phyloP scores from a whole-genome alignment of 2,888 invertebrate species.

The Tyria jacobaeae region DNA sequence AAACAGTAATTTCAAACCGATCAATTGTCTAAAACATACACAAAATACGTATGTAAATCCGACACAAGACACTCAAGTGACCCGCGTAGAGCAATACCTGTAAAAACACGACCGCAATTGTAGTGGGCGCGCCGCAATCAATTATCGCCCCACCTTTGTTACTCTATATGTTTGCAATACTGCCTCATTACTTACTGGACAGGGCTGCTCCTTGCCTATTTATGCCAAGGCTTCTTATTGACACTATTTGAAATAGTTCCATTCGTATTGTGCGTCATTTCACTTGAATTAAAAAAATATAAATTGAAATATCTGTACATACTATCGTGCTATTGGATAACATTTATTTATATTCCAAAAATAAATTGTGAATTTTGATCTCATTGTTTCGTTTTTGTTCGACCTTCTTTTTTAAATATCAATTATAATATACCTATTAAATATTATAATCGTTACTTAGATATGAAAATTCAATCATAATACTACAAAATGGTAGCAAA shows the following conservation, averaged over 20 bases:
- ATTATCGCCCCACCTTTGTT: conserved; percentile 74
- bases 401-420: too few relatives aligned
- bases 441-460: too few relatives aligned
- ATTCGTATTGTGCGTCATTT: conserved; percentile 8
- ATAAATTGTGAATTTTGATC: too few relatives aligned
- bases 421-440: too few relatives aligned
- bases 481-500: too few relatives aligned
- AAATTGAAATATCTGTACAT: too few relatives aligned
- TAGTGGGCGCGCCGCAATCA: conserved; percentile 77
- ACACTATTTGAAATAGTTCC: conserved; percentile 17
- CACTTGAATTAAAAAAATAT: neutral
- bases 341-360: too few relatives aligned
- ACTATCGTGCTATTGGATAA: too few relatives aligned
- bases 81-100: conserved; percentile 33
- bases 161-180: conserved; percentile 71
- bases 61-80: conserved; percentile 26
- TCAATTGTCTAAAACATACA: neutral
- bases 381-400: too few relatives aligned
- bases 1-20: neutral
- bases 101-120: conserved; percentile 55
- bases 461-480: neutral
- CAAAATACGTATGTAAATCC: conserved; percentile 42
- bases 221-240: conserved; percentile 56
- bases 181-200: conserved; percentile 82
- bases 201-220: conserved; percentile 62